phyloP scores from a whole-genome alignment of 2,797 vertebrate species.

The Poeciliopsis turneri region DNA sequence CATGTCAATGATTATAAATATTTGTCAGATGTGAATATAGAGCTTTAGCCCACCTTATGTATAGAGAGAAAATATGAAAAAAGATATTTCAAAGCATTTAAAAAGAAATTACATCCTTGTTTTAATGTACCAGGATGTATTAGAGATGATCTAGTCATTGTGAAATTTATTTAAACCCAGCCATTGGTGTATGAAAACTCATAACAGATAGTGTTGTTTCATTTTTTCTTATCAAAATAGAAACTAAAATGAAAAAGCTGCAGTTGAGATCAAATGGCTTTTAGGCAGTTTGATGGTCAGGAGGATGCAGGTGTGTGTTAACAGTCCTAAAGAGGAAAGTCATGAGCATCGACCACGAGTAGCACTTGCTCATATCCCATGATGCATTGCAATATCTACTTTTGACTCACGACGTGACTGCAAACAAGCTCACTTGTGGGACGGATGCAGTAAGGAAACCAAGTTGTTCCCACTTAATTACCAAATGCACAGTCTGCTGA shows the following conservation, averaged over 20 bases:
- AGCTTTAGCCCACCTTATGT: too few species aligned
- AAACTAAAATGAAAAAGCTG: background rate
- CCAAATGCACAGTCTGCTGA: background rate
- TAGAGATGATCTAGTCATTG: too few species aligned
- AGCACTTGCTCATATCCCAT: background rate
- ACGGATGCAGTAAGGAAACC: background rate
- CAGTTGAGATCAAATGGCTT: background rate
- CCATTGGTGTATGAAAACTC: background rate
- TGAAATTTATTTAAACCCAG: too few species aligned
- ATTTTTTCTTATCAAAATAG: background rate
- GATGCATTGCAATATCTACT: background rate
- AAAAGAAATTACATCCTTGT: too few species aligned
- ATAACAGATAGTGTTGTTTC: background rate
- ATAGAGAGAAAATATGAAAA: too few species aligned
- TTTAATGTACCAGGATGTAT: background rate
- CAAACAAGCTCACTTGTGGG: background rate
- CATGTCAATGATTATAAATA: too few species aligned
- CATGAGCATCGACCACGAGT: background rate
- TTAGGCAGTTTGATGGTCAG: background rate
- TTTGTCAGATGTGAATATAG: too few species aligned
- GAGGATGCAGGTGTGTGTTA: background rate
- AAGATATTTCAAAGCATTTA: too few species aligned
- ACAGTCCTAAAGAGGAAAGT: background rate
- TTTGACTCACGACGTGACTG: background rate
- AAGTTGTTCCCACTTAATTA: background rate